Evolutionary conservation across 2,113 vertebrate genomes (phyloP).

Genomic region (Malurus cyaneus): DNA sequence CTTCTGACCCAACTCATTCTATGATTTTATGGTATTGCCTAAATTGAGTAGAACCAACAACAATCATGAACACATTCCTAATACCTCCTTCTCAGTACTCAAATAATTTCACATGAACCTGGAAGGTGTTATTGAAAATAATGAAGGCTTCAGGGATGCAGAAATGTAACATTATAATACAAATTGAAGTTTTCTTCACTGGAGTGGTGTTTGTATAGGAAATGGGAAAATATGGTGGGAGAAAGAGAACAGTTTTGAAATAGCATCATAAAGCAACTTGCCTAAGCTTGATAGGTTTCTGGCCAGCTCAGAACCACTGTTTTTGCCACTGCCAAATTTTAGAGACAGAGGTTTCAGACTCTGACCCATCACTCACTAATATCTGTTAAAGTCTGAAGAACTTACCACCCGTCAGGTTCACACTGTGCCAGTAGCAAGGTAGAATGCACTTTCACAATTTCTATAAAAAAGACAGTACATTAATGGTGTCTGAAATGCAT

Average conservation of each 20-base stretch:
- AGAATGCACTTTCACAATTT: background rate
- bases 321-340: background rate
- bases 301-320: background rate
- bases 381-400: background rate
- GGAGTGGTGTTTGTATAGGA: background rate
- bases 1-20: background rate
- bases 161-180: background rate
- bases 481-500: background rate
- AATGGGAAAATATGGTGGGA: background rate
- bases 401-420: background rate
- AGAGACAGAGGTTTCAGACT: background rate
- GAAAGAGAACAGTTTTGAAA: background rate
- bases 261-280: background rate
- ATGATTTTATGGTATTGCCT: background rate
- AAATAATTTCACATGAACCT: background rate
- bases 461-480: background rate
- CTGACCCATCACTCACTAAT: background rate
- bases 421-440: background rate
- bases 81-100: background rate
- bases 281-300: background rate
- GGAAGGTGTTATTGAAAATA: background rate
- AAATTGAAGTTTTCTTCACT: background rate
- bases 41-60: background rate
- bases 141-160: background rate
- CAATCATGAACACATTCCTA: background rate